Conservation (phyloP, 64 coral and sea anemone species). For the Montipora sp. region DNA sequence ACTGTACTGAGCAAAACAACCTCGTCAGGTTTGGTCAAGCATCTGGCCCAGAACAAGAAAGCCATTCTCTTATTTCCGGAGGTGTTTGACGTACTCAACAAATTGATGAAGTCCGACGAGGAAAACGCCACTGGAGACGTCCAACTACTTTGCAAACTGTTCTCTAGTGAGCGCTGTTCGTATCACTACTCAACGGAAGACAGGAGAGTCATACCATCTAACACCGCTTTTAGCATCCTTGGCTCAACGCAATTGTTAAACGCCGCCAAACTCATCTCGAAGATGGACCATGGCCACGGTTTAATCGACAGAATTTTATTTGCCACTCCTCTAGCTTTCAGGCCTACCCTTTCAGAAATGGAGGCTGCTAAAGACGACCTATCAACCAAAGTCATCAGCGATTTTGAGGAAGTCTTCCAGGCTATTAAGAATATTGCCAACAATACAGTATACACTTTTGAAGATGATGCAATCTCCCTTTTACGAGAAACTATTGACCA, state of each 20-base stretch:
- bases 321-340: constrained; percentile 30
- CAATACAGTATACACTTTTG: constrained; percentile 33
- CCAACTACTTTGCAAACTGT: constrained; percentile 13
- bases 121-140: constrained; percentile 8
- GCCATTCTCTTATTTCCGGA: constrained; percentile 30
- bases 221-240: constrained; percentile 47
- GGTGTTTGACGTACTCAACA: constrained; percentile 37
- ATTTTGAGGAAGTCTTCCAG: constrained; percentile 23
- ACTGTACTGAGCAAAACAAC: constrained; percentile 8
- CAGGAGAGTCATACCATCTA: not conserved
- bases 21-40: constrained; percentile 30
- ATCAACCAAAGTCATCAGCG: not conserved
- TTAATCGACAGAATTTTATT: constrained; percentile 15
- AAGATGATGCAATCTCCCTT: not conserved
- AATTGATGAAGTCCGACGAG: constrained; percentile 45
- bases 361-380: not conserved
- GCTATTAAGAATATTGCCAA: not conserved
- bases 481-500: constrained; percentile 20
- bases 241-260: constrained; percentile 48
- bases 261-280: constrained; percentile 23
- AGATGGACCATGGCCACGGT: constrained; percentile 44
- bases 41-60: constrained; percentile 22
- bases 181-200: not conserved
- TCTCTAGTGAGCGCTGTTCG: constrained; percentile 32
- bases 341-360: constrained; percentile 35